A percentile compares a stretch with the other conserved stretches of the same genome.
Evolutionary conservation across 2,113 vertebrate genomes (phyloP).

Genomic region (Aptenodytes patagonicus): DNA sequence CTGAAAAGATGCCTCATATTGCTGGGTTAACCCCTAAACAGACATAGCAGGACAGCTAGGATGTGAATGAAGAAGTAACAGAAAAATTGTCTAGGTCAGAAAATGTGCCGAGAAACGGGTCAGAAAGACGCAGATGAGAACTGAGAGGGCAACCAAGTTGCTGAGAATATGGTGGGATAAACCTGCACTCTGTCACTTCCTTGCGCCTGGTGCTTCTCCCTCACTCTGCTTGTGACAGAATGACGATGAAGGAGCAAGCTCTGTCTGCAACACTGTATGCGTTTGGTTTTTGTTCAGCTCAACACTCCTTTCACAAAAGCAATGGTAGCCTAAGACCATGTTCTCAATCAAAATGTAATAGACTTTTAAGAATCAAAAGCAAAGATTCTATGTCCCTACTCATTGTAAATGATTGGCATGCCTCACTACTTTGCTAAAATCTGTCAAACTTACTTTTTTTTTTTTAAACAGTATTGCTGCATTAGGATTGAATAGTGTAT

Average conservation of each 20-base stretch:
- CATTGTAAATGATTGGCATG: neutral
- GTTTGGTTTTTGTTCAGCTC: neutral
- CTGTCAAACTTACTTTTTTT: neutral
- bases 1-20: neutral
- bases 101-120: neutral
- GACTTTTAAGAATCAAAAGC: neutral
- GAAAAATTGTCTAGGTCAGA: neutral
- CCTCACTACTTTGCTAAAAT: neutral
- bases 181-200: neutral
- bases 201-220: neutral
- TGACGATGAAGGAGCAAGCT: neutral
- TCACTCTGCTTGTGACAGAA: neutral
- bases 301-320: neutral
- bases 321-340: neutral
- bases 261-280: neutral
- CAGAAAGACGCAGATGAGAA: neutral
- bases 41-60: neutral
- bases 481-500: neutral
- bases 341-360: neutral
- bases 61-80: neutral
- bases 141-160: neutral
- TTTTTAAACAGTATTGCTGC: neutral
- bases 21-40: neutral
- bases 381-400: neutral
- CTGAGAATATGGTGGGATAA: neutral